Base-by-base conservation (phyloP, 2,113 vertebrate species). In the Cyanoderma ruficeps region DNA sequence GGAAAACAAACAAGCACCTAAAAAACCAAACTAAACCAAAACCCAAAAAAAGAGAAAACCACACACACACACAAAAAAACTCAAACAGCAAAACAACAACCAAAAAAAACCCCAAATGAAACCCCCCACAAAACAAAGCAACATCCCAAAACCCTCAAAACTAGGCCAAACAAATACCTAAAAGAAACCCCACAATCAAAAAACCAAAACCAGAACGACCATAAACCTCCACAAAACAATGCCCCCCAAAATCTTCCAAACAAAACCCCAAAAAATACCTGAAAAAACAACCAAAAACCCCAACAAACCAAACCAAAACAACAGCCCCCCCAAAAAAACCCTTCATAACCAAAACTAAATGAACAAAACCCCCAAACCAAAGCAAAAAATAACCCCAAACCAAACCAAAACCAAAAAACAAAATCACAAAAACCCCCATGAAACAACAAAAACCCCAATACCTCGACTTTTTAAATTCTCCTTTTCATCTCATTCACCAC, bases 261-360 rank as follows among this genome's bases (percentile, higher is more conserved):
- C 1, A 0, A 35, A 50, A 41, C 4, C 4, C 17, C 18, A 60
- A 7, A 7, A 55, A 57, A n/a, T 22, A 56, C 20, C 31, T 56
- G 15, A 56, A 56, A 56, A 56, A 33, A 5, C 14, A 53, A 9
- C 6, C 16, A 8, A 27, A 28, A 53, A 1, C 1, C 11, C 4
- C 5, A 11, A 21, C 3, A 16, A 52, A 49, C 8, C 24, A 75
- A 67, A 49, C 0, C 5, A 31, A 76, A 37, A 24, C 15, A 28
- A 11, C 3, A 10, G 1, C 1, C 3, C 4, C 8, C 10, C 14
- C 17, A 47, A 10, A 27, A 3, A 14, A 23, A 60, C 5, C 15
- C 9, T 13, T 13, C 13, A 52, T 35, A 52, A 42, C 10, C 11
- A 23, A 53, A 55, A 31, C 21, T 18, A 52, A 33, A 10, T 4